These are phyloP conservation scores for Drosophila antonietae DNA, from an alignment of 2,888 invertebrate species.

Conservation along the genomic window DNA sequence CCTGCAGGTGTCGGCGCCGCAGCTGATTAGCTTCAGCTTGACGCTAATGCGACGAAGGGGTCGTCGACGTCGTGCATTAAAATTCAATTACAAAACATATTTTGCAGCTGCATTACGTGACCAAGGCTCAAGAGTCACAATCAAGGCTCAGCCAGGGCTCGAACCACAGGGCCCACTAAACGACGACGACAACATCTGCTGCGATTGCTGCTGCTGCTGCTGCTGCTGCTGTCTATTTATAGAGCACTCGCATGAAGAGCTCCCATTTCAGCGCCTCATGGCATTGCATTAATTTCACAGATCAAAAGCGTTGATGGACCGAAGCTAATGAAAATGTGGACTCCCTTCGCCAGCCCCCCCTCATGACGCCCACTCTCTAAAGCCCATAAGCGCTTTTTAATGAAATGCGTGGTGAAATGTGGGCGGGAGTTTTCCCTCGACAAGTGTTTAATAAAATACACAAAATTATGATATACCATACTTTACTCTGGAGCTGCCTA, in stretches of 20 bases:
- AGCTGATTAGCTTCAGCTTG: slow-evolving; percentile 68
- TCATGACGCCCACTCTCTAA: background rate
- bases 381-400: slow-evolving; percentile 65
- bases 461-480: slow-evolving; percentile 45
- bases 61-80: slow-evolving; percentile 59
- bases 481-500: slow-evolving; percentile 38
- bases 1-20: slow-evolving; percentile 73
- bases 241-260: slow-evolving; percentile 42
- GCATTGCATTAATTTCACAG: slow-evolving; percentile 78
- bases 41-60: slow-evolving; percentile 66
- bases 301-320: slow-evolving; percentile 76
- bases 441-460: slow-evolving; percentile 57
- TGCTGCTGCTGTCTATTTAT: slow-evolving; percentile 60
- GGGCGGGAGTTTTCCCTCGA: slow-evolving; percentile 27
- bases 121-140: slow-evolving; percentile 55
- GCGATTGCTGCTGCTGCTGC: background rate
- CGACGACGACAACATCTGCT: slow-evolving; percentile 1
- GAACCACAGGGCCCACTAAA: slow-evolving; percentile 14
- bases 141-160: slow-evolving; percentile 43
- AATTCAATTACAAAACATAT: slow-evolving; percentile 70
- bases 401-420: slow-evolving; percentile 61
- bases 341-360: slow-evolving; percentile 5
- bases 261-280: slow-evolving; percentile 55
- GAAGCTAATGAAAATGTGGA: slow-evolving; percentile 68
- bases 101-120: slow-evolving; percentile 68